Conservation (phyloP, 2,797 vertebrate species). For the Delichon dasypus region DNA sequence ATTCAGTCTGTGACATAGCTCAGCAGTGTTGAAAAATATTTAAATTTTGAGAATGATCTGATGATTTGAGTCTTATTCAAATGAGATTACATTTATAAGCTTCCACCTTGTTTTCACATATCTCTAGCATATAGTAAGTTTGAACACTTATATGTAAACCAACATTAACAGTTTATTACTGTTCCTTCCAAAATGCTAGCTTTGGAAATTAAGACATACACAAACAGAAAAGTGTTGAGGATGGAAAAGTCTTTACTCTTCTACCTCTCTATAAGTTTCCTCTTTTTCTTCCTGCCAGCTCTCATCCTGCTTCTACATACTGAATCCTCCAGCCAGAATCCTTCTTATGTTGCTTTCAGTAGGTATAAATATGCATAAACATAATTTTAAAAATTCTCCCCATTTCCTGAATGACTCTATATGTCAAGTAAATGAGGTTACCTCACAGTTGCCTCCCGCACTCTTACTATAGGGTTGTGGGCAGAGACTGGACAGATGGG, state of each 20-base stretch:
- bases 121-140: not conserved
- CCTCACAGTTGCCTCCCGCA: not conserved
- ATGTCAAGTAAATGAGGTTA: not conserved
- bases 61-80: not conserved
- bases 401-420: not conserved
- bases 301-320: not conserved
- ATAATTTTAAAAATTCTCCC: accelerated
- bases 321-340: not conserved
- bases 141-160: not conserved
- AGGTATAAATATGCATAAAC: not conserved
- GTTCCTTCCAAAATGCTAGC: not conserved
- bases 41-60: not conserved
- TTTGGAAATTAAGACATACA: not conserved
- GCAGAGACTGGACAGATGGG: not conserved
- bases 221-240: not conserved
- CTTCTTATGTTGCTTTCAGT: not conserved
- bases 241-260: not conserved
- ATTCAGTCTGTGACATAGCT: not conserved
- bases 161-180: not conserved
- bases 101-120: not conserved
- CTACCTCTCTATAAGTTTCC: not conserved
- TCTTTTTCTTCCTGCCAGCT: not conserved
- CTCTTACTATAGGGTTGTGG: not conserved
- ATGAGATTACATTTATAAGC: accelerated
- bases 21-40: not conserved